Evolutionary conservation across 1,140 invertebrate genomes (phyloP), one percentile per base, ranked within the genome.

Genomic region (Euwallacea similis): DNA sequence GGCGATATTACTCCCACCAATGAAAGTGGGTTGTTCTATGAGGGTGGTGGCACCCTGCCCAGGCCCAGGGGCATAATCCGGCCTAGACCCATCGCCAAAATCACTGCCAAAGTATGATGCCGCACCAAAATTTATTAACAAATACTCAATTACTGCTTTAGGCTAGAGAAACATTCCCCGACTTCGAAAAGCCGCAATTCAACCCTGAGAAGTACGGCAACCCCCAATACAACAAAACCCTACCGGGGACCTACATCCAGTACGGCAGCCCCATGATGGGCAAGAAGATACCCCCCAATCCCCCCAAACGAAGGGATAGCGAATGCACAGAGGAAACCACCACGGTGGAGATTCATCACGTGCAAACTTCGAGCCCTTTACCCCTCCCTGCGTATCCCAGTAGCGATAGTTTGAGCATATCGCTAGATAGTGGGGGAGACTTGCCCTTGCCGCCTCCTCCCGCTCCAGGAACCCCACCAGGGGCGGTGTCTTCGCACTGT

Each of bases 1-100:
- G 93, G 93, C 15, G 93, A 95, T 81, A 89, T 94, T 55, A 94
- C 93, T 21, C 93, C 93, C 2, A 95, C 93, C 63, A 94, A 94
- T 79, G 93, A 95, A 82, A 85, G 84, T 15, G 84, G 84, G 0
- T 79, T 83, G 43, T 71, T 85, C 75, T 88, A 91, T 67, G 86
- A 89, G 78, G 83, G 85, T 72, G 93, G 93, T 7, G 93, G 94
- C 41, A 96, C 92, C 3, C 83, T 94, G 70, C 93, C 95, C 0
- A 88, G 94, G 71, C 95, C 94, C 3, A 86, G 93, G 77, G 90
- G 88, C 9, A 84, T 93, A 6, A 91, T 93, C 10, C 89, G 93
- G 77, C 91, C 91, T 4, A 83, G 91, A 69, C 93, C 93, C n/a
- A 88, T 95, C 11, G 93, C 93, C 1, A 95, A 94, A 84, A 93